Conservation (phyloP, 2,888 invertebrate genomes). For the Lapara coniferarum region DNA sequence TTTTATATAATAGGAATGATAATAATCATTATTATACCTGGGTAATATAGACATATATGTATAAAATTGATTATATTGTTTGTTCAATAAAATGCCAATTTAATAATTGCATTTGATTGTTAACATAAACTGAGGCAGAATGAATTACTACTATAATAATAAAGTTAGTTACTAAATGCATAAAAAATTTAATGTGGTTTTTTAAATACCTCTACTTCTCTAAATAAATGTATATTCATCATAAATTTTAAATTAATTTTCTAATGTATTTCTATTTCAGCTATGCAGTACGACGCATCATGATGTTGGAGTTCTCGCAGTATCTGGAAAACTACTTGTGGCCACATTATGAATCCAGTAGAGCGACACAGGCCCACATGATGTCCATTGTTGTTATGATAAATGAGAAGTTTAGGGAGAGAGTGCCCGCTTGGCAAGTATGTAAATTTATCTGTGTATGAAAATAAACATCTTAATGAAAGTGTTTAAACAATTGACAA, state of each 20-base stretch:
- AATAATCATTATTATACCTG: background rate
- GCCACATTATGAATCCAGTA: slow-evolving; percentile 94
- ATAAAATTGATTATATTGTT: background rate
- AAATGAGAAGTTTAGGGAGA: slow-evolving; percentile 98
- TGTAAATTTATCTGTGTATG: slow-evolving; percentile 33
- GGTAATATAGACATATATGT: too few relatives aligned
- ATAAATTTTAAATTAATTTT: background rate
- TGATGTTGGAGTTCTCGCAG: slow-evolving; percentile 98
- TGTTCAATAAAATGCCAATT: background rate
- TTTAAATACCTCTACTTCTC: background rate
- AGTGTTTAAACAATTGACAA: too few relatives aligned
- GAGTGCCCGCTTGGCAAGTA: slow-evolving; percentile 98
- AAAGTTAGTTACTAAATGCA: background rate
- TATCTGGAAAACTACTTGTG: slow-evolving; percentile 98
- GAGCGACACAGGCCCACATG: slow-evolving; percentile 92
- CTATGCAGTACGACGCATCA: slow-evolving; percentile 93
- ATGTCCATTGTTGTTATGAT: slow-evolving; percentile 99
- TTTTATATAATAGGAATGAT: too few relatives aligned
- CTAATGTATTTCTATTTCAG: slow-evolving; percentile 60
- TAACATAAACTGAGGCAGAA: background rate
- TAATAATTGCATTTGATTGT: too few relatives aligned
- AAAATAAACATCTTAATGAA: too few relatives aligned
- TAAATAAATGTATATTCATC: background rate
- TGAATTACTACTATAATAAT: background rate
- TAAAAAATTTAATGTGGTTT: too few relatives aligned